phyloP scores from a whole-genome alignment of 2,888 invertebrate genomes.

The Torymus aiolomorphi region DNA sequence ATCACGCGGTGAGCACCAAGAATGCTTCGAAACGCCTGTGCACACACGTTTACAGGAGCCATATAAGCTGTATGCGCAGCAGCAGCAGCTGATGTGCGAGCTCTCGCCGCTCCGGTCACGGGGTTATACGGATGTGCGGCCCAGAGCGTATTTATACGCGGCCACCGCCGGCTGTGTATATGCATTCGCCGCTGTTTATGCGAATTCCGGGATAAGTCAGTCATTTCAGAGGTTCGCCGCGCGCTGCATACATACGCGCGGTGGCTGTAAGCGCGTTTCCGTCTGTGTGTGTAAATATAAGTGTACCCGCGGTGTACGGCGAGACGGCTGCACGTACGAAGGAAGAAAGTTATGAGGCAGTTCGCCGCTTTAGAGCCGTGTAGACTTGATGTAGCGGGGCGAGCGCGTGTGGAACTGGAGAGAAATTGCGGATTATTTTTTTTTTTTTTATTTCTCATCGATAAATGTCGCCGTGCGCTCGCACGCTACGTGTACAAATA shows the following conservation, averaged over 20 bases:
- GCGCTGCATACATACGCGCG: background rate
- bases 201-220: slow-evolving; percentile 53
- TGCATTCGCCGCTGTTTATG: slow-evolving; percentile 35
- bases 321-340: slow-evolving; percentile 2
- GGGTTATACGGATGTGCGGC: slow-evolving; percentile 6
- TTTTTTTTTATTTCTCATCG: too few relatives aligned
- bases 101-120: background rate
- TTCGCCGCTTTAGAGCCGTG: slow-evolving; percentile 19
- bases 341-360: slow-evolving; percentile 42
- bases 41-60: too few relatives aligned
- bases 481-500: too few relatives aligned
- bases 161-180: background rate
- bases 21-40: slow-evolving; percentile 1
- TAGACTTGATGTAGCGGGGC: too few relatives aligned
- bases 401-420: too few relatives aligned
- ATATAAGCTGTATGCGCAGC: too few relatives aligned
- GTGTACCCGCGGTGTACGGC: slow-evolving; percentile 1
- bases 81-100: slow-evolving; percentile 2
- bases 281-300: background rate
- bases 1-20: slow-evolving; percentile 22
- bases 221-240: slow-evolving; percentile 44
- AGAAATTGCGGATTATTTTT: too few relatives aligned
- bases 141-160: slow-evolving; percentile 25
- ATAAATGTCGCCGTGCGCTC: too few relatives aligned
- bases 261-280: background rate